Conservation (phyloP, 2,797 vertebrate genomes). For the Aphelocoma californica region DNA sequence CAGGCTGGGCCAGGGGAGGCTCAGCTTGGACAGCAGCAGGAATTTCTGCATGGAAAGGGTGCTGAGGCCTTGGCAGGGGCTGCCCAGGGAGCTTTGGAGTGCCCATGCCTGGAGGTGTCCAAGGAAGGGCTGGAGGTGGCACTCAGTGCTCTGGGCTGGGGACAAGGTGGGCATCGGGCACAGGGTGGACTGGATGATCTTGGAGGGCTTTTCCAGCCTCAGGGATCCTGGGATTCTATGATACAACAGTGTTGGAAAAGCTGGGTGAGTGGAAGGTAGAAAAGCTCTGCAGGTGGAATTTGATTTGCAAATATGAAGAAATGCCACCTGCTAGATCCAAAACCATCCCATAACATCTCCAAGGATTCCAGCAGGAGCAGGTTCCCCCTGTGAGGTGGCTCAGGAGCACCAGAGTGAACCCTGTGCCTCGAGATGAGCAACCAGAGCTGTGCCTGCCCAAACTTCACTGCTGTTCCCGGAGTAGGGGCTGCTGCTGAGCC, state of each 20-base stretch:
- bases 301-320: not conserved
- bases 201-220: not conserved
- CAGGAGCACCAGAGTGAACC: not conserved
- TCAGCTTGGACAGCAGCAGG: no score
- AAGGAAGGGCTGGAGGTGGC: not conserved
- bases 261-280: not conserved
- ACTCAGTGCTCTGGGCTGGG: not conserved
- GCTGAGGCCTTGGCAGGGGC: not conserved
- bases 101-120: not conserved
- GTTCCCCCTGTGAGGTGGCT: not conserved
- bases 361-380: not conserved
- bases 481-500: not conserved
- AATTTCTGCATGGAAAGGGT: no score
- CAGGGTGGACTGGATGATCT: not conserved
- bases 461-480: not conserved
- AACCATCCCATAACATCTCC: rapidly evolving
- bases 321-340: not conserved
- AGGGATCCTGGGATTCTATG: not conserved
- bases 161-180: not conserved
- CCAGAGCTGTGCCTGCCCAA: not conserved
- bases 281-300: not conserved
- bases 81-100: not conserved
- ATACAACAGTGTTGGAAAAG: not conserved
- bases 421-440: not conserved
- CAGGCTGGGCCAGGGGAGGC: not conserved